Evolutionary conservation across 2,113 vertebrate species (phyloP).

Genomic region (Eulacestoma nigropectus): DNA sequence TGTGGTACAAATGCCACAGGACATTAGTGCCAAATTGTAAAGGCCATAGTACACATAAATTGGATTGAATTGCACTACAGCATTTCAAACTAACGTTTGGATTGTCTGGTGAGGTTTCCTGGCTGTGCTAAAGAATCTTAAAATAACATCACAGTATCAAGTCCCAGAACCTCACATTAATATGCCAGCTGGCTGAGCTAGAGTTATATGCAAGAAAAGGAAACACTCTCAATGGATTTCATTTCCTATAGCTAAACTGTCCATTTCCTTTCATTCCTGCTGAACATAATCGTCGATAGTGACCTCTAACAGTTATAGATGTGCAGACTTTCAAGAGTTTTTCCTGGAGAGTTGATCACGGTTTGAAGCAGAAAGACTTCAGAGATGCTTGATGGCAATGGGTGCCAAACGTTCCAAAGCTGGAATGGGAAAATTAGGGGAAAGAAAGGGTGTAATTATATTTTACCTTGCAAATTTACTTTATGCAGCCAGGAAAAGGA

Average conservation of each 20-base stretch:
- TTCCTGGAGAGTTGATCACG: not conserved
- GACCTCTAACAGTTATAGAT: slow-evolving; percentile 21
- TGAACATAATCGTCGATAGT: slow-evolving; percentile 12
- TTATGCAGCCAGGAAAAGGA: not conserved
- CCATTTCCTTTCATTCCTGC: slow-evolving; percentile 63
- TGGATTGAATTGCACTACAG: slow-evolving; percentile 50
- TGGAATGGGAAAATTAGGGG: not conserved
- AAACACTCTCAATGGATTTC: slow-evolving; percentile 62
- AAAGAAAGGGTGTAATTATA: not conserved
- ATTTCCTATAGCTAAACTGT: slow-evolving; percentile 68
- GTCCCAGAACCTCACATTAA: slow-evolving; percentile 61
- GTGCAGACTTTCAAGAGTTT: not conserved
- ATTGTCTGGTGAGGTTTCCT: slow-evolving; percentile 69
- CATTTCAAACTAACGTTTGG: slow-evolving; percentile 66
- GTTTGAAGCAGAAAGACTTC: not conserved
- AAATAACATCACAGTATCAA: slow-evolving; percentile 71
- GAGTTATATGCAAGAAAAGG: slow-evolving; percentile 50
- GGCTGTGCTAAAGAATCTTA: slow-evolving; percentile 69
- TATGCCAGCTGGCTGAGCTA: slow-evolving; percentile 61
- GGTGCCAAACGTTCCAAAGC: not conserved
- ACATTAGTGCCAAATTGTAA: slow-evolving; percentile 34
- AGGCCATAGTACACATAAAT: slow-evolving; percentile 6
- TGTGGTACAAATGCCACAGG: not conserved
- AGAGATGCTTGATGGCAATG: not conserved
- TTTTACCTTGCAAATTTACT: not conserved